These are phyloP conservation scores for Epizoanthus stellaris DNA, from an alignment of 92 coral and sea anemone genomes.

Conservation along the genomic window DNA sequence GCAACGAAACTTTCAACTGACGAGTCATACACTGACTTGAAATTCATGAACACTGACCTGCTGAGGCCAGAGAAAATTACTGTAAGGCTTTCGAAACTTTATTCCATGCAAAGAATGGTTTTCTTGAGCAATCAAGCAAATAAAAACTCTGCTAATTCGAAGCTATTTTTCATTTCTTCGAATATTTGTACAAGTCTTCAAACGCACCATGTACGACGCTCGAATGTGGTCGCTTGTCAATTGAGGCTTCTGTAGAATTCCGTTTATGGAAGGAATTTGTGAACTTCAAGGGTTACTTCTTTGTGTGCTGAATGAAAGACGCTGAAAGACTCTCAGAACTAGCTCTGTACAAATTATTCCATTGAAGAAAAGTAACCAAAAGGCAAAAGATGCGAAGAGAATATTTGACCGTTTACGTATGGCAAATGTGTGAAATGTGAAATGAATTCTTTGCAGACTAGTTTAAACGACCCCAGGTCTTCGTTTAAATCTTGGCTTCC, in stretches of 20 bases:
- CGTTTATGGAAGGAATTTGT: constrained; percentile 41
- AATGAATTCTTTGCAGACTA: constrained; percentile 10
- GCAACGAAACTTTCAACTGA: background rate
- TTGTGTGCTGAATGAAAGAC: constrained; percentile 41
- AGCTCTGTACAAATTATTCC: background rate
- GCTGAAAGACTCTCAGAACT: constrained; percentile 30
- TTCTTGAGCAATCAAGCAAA: constrained; percentile 13
- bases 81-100: constrained; percentile 1
- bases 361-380: constrained; percentile 15
- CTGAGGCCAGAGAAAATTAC: constrained; percentile 11
- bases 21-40: background rate
- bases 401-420: background rate
- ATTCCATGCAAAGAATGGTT: background rate
- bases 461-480: constrained; percentile 13
- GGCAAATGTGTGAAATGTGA: background rate
- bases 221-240: constrained; percentile 4
- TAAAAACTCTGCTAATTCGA: background rate
- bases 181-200: background rate
- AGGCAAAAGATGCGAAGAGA: background rate
- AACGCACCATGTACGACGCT: background rate
- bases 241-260: background rate
- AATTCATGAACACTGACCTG: constrained; percentile 16
- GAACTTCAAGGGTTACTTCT: constrained; percentile 28
- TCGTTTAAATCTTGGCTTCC: background rate
- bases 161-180: background rate